Evolutionary conservation across 2,797 vertebrate genomes (phyloP).

Genomic region (Acanthiza pusilla): DNA sequence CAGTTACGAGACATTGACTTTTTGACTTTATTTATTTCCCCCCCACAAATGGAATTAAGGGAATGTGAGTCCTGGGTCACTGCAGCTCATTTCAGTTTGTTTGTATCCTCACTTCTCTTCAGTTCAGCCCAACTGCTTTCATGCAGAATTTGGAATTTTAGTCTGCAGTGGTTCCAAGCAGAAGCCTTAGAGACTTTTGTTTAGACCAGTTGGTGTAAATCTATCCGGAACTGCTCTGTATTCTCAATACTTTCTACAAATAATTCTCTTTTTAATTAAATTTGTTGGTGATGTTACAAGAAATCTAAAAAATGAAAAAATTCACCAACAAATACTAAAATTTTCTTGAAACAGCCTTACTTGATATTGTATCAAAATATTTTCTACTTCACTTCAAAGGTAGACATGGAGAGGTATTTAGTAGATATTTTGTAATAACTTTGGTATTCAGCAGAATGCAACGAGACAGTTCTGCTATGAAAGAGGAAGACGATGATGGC

Average conservation of each 20-base stretch:
- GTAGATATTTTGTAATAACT: not conserved
- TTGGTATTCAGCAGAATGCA: not conserved
- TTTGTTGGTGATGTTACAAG: no score
- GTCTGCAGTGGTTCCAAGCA: not conserved
- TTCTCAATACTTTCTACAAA: not conserved
- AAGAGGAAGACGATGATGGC: not conserved
- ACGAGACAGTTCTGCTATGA: not conserved
- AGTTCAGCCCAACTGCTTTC: not conserved
- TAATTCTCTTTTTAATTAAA: no score
- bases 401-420: not conserved
- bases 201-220: not conserved
- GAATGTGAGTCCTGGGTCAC: not conserved
- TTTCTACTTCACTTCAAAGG: not conserved
- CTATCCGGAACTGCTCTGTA: not conserved
- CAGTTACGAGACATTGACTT: not conserved
- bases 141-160: not conserved
- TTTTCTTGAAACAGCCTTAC: not conserved
- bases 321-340: rapidly evolving
- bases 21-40: no score
- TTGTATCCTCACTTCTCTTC: not conserved
- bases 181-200: not conserved
- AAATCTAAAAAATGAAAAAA: not conserved
- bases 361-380: not conserved
- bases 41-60: not conserved
- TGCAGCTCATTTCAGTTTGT: not conserved